These are phyloP conservation scores for Perizoma affinitatum DNA, from an alignment of 2,888 invertebrate species.

Conservation along the genomic window DNA sequence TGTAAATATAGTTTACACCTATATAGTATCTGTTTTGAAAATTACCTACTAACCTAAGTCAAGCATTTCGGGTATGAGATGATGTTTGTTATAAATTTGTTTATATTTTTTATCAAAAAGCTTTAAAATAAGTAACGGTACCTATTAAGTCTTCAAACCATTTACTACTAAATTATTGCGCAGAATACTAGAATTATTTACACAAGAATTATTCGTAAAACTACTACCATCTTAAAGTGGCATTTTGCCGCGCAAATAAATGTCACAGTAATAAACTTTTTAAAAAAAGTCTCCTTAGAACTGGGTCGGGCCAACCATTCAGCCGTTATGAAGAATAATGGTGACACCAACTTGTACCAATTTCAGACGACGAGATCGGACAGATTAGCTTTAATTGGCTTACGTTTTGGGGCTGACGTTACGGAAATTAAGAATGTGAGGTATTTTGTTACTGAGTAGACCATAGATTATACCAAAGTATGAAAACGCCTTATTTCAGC, in stretches of 20 bases:
- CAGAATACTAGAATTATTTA: no score
- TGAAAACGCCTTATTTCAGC: no score
- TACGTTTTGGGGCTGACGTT: constrained; percentile 4
- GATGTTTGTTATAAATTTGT: no score
- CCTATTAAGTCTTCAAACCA: no score
- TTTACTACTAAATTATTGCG: no score
- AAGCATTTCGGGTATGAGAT: no score
- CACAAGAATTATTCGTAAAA: constrained; percentile 9
- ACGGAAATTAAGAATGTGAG: constrained; percentile 13
- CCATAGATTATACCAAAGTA: no score
- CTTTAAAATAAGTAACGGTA: no score
- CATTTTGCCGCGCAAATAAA: constrained; percentile 30
- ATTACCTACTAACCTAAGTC: no score
- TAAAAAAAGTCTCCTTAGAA: constrained; percentile 15
- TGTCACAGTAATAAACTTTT: constrained; percentile 27
- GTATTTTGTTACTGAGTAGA: neutral
- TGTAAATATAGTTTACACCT: no score
- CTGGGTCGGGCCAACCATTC: constrained; percentile 16
- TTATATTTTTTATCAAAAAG: no score
- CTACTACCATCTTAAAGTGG: constrained; percentile 20
- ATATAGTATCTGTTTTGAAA: no score
- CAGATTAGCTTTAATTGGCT: constrained; percentile 26
- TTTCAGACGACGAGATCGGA: constrained; percentile 14
- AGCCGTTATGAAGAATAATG: constrained; percentile 26
- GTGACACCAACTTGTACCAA: constrained; percentile 13